Base-by-base conservation (phyloP, 1,140 invertebrate genomes). In the Bombus difficillimus region DNA sequence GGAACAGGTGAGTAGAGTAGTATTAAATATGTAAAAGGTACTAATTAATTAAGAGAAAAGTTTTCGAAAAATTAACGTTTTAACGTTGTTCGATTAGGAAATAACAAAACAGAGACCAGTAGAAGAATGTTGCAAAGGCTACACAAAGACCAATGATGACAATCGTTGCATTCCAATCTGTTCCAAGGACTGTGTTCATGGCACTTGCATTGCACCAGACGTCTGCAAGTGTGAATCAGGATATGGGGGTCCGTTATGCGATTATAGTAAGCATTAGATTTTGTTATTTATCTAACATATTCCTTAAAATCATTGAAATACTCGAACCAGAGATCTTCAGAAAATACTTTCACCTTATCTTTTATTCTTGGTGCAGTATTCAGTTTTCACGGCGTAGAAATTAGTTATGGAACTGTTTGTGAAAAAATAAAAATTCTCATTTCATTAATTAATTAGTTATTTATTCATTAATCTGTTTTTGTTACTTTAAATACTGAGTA, bases 181-280 rank as follows among this genome's bases (percentile, higher is more conserved):
- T 94, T 96, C 96, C 12, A 95, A 97, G 47, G 95, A 97, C 28
- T 99, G 98, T 92, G 95, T 98, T 64, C 97, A 98, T 93, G 98
- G 98, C 28, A 96, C 96, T 66, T 99, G 98, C 93, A 94, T 98
- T 43, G 97, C 97, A 34, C 98, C 98, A 1, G 97, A 99, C 90
- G 96, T 96, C 82, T 99, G 98, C 93, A 97, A 98, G 93, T 99
- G 98, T 92, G 97, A 97, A 83, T 96, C 97, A 68, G 98, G 98
- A 71, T 99, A 97, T 93, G 98, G 98, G 64, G 98, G 98, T 57
- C 97, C 97, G 13, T 96, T 96, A 57, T 99, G 98, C 95, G 97
- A 98, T 95, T 97, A 98, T 93, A 97, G 98, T 99, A 96, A 97
- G 98, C 97, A 47, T 72, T 71, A 82, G 22, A 6, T 37, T 57